phyloP scores from a whole-genome alignment of 2,113 vertebrate genomes.

The Plestiodon gilberti region DNA sequence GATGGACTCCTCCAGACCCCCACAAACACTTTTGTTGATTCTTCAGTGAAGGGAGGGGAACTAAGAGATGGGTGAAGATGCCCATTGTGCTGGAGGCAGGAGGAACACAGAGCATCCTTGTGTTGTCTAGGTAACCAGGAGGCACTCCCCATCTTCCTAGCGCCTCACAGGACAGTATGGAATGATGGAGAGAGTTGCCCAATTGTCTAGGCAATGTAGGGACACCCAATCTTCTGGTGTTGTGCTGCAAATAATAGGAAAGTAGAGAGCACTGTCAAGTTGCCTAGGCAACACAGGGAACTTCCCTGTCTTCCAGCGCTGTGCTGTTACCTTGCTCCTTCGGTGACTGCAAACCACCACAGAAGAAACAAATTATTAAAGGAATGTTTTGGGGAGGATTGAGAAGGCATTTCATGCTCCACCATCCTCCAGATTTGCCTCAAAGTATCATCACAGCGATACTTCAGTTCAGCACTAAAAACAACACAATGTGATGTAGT shows the following conservation, averaged over 20 bases:
- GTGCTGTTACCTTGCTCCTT: background rate
- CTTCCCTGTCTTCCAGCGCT: background rate
- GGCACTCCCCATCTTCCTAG: background rate
- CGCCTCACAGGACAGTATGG: background rate
- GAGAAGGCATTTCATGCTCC: too few species aligned
- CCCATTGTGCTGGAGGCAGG: too few species aligned
- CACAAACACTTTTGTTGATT: background rate
- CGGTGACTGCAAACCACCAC: too few species aligned
- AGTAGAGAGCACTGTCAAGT: too few species aligned
- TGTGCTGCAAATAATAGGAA: background rate
- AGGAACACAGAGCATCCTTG: background rate
- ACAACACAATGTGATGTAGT: too few species aligned
- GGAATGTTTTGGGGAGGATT: too few species aligned
- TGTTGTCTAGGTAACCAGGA: background rate
- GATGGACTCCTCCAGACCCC: too few species aligned
- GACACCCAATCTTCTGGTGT: background rate
- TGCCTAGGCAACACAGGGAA: too few species aligned
- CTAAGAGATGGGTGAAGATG: background rate
- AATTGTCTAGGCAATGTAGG: background rate
- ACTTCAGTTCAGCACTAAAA: too few species aligned
- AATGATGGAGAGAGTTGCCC: background rate
- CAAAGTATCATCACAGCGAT: too few species aligned
- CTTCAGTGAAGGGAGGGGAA: too few species aligned
- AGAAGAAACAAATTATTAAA: background rate
- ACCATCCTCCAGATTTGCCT: too few species aligned